Evolutionary conservation across 1,140 invertebrate species (phyloP).

Genomic region (Ericerus pela): DNA sequence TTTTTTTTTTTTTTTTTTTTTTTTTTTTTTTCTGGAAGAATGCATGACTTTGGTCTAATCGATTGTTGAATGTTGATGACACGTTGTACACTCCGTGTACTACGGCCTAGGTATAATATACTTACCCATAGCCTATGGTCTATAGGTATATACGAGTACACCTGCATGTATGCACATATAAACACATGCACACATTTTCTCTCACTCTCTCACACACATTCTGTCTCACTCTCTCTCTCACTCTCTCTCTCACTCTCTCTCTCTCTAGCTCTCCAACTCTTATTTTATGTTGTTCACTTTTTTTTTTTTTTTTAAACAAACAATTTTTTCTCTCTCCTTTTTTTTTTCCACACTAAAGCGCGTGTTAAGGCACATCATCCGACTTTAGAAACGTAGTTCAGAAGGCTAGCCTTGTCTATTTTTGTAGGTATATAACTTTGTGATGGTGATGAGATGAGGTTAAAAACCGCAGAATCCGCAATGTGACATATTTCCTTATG

Average conservation of each 20-base stretch:
- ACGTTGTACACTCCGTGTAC: constrained; percentile 1
- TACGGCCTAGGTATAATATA: too few species aligned
- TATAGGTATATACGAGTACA: too few species aligned
- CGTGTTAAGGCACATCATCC: constrained; percentile 10
- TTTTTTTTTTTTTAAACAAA: constrained; percentile 9
- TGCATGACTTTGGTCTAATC: constrained; percentile 2
- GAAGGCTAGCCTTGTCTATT: not conserved
- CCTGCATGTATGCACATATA: too few species aligned
- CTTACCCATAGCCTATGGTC: too few species aligned
- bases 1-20: too few species aligned
- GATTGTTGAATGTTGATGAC: constrained; percentile 12
- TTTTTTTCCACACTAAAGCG: not conserved
- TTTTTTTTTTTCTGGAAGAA: too few species aligned
- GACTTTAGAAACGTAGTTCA: not conserved
- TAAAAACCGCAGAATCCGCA: constrained; percentile 11
- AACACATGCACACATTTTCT: too few species aligned
- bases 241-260: too few species aligned
- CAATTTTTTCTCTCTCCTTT: not conserved
- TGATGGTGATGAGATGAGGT: constrained; percentile 9
- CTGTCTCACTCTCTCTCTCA: too few species aligned
- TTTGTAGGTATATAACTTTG: not conserved
- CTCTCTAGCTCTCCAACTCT: too few species aligned
- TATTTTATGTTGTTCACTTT: too few species aligned
- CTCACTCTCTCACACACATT: too few species aligned
- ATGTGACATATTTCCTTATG: constrained; percentile 12